Evolutionary conservation across 2,888 invertebrate genomes (phyloP).

Genomic region (Callyntrura sp.): DNA sequence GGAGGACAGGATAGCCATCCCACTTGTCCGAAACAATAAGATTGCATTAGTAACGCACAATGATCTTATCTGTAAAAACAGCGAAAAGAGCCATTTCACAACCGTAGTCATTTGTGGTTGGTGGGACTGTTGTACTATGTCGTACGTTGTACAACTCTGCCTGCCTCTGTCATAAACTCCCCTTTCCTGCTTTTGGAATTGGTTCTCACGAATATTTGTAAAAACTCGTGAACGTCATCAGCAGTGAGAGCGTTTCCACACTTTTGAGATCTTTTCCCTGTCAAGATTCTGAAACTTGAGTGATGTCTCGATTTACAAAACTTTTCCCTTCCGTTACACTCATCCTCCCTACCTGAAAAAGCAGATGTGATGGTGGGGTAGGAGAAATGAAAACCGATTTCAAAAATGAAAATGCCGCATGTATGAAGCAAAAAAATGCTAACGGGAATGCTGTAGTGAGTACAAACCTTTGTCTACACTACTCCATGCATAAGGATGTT

Average conservation of each 20-base stretch:
- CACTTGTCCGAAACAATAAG: slow-evolving; percentile 44
- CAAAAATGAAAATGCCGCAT: slow-evolving; percentile 1
- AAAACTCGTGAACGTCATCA: neutral
- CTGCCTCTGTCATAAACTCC: neutral
- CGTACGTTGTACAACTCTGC: neutral
- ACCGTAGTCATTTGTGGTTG: too few species aligned
- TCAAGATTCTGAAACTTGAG: slow-evolving; percentile 20
- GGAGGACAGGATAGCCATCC: slow-evolving; percentile 47
- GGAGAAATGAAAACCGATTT: neutral
- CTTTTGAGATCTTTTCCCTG: slow-evolving; percentile 16
- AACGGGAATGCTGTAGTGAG: neutral
- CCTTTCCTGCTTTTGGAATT: neutral
- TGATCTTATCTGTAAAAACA: neutral
- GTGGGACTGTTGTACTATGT: neutral
- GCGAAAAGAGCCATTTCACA: neutral
- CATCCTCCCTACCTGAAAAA: neutral
- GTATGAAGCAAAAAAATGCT: neutral
- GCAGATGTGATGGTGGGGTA: neutral
- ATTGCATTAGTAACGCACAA: slow-evolving; percentile 17
- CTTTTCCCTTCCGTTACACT: neutral
- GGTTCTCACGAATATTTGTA: neutral
- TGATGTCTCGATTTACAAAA: neutral
- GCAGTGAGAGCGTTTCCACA: neutral
- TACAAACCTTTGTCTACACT: neutral
- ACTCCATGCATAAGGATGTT: neutral